These are phyloP conservation scores for Lepus townsendii DNA, from an alignment of 2,797 vertebrate species.

Conservation along the genomic window DNA sequence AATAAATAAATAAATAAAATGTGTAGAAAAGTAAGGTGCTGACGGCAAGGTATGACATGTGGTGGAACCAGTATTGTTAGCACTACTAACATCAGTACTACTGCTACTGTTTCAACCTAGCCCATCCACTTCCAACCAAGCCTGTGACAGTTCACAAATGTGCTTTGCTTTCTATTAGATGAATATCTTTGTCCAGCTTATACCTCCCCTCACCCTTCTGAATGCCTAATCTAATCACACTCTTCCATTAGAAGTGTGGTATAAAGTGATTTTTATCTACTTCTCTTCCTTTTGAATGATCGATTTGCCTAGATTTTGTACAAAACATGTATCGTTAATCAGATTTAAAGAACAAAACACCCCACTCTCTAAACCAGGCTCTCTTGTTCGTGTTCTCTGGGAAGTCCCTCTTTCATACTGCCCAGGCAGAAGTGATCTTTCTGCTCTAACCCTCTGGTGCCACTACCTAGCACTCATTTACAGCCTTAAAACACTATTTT, in stretches of 20 bases:
- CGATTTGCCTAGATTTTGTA: neutral
- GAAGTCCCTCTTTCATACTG: neutral
- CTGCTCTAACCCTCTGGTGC: neutral
- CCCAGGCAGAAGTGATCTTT: neutral
- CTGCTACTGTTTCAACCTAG: neutral
- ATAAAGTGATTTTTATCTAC: slow-evolving; percentile 11
- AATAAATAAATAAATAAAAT: too few species aligned
- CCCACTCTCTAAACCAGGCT: neutral
- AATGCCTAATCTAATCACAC: slow-evolving; percentile 14
- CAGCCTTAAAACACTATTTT: neutral
- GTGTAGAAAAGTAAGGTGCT: too few species aligned
- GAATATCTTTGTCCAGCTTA: neutral
- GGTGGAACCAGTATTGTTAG: neutral
- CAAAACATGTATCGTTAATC: neutral
- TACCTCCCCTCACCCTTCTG: neutral
- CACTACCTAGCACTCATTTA: neutral
- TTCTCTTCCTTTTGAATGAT: slow-evolving; percentile 36
- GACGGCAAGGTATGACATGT: neutral
- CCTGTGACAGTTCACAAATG: neutral
- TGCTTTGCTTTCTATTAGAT: neutral
- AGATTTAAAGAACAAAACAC: neutral
- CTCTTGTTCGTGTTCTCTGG: neutral
- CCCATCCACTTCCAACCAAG: neutral
- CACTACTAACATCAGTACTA: neutral
- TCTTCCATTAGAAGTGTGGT: neutral